Conservation (phyloP, 2,888 invertebrate species). For the Hetaerina titia region DNA sequence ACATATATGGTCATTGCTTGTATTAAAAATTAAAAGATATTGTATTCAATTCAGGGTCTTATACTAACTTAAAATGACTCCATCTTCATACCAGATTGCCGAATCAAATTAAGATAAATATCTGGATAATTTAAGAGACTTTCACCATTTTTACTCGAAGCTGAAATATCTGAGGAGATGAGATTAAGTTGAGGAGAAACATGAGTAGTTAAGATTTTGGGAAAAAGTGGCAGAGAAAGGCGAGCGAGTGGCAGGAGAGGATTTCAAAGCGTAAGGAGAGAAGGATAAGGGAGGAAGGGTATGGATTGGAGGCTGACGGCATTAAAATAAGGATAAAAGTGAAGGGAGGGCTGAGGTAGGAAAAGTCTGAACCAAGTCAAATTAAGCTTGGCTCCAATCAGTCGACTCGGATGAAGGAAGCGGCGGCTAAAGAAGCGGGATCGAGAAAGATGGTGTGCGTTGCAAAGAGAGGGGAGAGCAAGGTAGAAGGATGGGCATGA, state of each 20-base stretch:
- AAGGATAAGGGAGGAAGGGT: not conserved
- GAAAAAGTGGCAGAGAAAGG: not conserved
- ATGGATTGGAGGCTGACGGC: not conserved
- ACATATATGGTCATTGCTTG: no score
- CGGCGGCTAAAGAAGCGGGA: conserved; percentile 28
- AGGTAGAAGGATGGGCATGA: no score
- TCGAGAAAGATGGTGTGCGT: no score
- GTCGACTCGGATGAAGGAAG: conserved; percentile 49
- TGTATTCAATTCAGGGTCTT: no score
- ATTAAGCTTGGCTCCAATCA: conserved; percentile 55
- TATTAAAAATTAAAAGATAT: no score
- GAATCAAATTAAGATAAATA: no score
- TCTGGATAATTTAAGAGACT: no score
- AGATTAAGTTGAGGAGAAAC: not conserved
- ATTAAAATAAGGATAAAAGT: conserved; percentile 24
- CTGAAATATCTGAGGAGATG: not conserved
- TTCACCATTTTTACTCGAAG: no score
- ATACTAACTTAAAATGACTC: no score
- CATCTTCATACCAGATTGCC: no score
- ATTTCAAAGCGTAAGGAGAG: not conserved
- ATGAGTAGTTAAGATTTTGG: not conserved
- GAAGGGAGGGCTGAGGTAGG: conserved; percentile 23
- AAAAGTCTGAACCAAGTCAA: conserved; percentile 61
- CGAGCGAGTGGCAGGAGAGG: not conserved
- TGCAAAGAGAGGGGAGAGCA: no score